Conservation (phyloP, 2,797 vertebrate species). For the Manis crassicaudata region DNA sequence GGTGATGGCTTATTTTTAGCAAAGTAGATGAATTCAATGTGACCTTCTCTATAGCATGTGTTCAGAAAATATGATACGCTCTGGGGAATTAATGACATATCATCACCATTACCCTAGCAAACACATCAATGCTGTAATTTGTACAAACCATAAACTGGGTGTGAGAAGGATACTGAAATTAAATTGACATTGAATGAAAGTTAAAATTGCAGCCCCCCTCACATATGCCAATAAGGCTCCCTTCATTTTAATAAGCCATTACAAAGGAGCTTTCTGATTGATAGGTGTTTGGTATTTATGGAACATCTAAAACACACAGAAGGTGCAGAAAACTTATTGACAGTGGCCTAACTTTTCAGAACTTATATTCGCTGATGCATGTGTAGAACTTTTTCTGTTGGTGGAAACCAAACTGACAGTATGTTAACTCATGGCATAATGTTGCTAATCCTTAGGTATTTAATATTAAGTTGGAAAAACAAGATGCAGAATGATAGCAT, state of each 20-base stretch:
- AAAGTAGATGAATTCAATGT: slow-evolving; percentile 65
- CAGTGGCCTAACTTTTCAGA: background rate
- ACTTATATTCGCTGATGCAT: background rate
- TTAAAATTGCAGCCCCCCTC: slow-evolving; percentile 33
- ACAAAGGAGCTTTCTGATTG: slow-evolving; percentile 6
- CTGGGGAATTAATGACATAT: slow-evolving; percentile 74
- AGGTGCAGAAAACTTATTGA: background rate
- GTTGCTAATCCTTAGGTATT: background rate
- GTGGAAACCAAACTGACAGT: background rate
- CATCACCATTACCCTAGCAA: slow-evolving; percentile 71
- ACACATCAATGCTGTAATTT: slow-evolving; percentile 69
- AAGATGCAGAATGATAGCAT: background rate
- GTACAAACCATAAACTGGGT: slow-evolving; percentile 69
- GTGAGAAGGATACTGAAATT: slow-evolving; percentile 50
- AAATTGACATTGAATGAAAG: slow-evolving; percentile 68
- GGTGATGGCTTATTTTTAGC: slow-evolving; percentile 26
- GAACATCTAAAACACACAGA: background rate
- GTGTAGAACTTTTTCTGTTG: background rate
- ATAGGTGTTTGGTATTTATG: slow-evolving; percentile 34
- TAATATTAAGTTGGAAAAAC: background rate
- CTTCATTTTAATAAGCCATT: slow-evolving; percentile 52
- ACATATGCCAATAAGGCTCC: background rate
- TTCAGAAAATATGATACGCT: slow-evolving; percentile 71
- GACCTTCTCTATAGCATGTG: slow-evolving; percentile 63
- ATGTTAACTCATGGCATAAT: background rate